These are phyloP conservation scores for Prietella phreatophila DNA, from an alignment of 2,113 vertebrate genomes.

Conservation along the genomic window DNA sequence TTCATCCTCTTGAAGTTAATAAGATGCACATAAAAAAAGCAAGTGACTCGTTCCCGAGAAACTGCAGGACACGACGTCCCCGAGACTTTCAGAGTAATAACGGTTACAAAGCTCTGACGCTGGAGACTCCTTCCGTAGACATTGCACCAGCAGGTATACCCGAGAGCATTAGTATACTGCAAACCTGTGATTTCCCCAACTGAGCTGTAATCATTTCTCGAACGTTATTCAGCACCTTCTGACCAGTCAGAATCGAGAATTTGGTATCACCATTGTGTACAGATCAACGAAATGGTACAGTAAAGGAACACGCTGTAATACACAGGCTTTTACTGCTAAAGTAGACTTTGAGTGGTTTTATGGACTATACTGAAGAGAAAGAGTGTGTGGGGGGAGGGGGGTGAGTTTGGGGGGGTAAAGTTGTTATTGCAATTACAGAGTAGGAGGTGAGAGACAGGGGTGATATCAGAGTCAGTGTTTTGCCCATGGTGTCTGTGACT, in stretches of 20 bases:
- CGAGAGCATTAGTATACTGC: neutral
- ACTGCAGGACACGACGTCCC: neutral
- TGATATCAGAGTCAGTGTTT: neutral
- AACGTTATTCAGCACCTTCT: neutral
- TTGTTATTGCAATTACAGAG: neutral
- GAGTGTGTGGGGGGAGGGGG: no score
- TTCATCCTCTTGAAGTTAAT: neutral
- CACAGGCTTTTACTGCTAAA: neutral
- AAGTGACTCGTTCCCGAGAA: neutral
- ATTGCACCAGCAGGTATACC: neutral
- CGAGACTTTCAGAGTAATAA: neutral
- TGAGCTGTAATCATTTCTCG: neutral
- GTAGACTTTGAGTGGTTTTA: neutral
- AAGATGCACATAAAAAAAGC: neutral
- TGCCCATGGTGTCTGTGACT: neutral
- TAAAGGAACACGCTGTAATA: neutral
- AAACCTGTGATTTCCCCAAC: neutral
- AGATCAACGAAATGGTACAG: neutral
- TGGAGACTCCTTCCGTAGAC: neutral
- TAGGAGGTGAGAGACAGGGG: slow-evolving; percentile 44
- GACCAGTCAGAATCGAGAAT: neutral
- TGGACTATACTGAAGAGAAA: neutral
- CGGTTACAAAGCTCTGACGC: no score
- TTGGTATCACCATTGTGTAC: neutral
- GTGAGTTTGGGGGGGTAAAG: neutral